Evolutionary conservation across 2,797 vertebrate genomes (phyloP).

Genomic region (Myiothlypis coronata): DNA sequence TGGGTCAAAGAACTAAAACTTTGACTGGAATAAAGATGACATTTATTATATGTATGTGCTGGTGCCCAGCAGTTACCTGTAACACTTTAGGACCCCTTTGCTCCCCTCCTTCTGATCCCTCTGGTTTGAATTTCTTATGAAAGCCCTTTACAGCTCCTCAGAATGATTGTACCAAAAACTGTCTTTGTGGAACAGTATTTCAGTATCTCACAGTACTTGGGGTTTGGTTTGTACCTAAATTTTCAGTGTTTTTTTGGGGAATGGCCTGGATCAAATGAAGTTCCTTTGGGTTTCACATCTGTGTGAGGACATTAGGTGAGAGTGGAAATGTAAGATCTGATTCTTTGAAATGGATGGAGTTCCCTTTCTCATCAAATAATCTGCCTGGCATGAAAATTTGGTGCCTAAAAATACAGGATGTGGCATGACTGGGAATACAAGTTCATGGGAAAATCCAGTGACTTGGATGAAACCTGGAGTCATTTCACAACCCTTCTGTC

Average conservation of each 20-base stretch:
- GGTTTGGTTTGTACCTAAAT: background rate
- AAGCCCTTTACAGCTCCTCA: background rate
- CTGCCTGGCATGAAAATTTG: background rate
- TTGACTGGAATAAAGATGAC: background rate
- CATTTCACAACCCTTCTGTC: background rate
- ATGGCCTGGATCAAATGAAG: background rate
- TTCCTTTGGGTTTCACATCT: background rate
- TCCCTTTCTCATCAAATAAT: background rate
- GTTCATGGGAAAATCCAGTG: background rate
- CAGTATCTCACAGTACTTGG: background rate
- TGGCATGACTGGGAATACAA: background rate
- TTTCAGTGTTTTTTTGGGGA: background rate
- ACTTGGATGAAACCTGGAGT: background rate
- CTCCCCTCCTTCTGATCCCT: background rate
- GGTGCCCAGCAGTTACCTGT: background rate
- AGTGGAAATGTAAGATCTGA: accelerated
- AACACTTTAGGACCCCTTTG: background rate
- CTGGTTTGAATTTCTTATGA: background rate
- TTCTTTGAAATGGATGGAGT: background rate
- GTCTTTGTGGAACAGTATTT: background rate
- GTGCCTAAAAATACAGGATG: background rate
- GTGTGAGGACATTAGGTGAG: background rate
- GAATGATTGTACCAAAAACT: background rate
- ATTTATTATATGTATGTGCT: background rate
- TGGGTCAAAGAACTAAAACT: background rate